Percentiles rank a stretch among this genome's conserved stretches.
phyloP scores from a whole-genome alignment of 2,113 vertebrate genomes.

The Phoxinus phoxinus region DNA sequence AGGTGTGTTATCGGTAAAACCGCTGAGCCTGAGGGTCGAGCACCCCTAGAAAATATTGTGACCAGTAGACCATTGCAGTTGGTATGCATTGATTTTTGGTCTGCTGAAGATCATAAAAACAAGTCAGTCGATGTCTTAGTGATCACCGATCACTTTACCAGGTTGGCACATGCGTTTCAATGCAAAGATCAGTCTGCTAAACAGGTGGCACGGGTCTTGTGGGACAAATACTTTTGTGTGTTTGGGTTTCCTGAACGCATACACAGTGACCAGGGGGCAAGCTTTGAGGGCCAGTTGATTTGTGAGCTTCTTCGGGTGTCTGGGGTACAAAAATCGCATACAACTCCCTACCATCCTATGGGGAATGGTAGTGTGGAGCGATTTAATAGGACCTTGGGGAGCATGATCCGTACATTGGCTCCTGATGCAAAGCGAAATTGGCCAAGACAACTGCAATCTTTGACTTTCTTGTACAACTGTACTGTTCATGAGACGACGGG shows the following conservation, averaged over 20 bases:
- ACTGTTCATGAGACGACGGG: slow-evolving; percentile 18
- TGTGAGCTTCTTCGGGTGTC: not conserved
- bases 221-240: slow-evolving; percentile 4
- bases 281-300: not conserved
- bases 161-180: not conserved
- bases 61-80: slow-evolving; percentile 45
- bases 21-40: slow-evolving; percentile 22
- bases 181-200: not conserved
- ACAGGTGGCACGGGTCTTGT: not conserved
- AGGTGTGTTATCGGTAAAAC: not conserved
- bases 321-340: not conserved
- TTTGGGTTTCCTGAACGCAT: not conserved
- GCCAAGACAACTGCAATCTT: not conserved
- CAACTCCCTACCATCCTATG: not conserved
- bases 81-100: not conserved
- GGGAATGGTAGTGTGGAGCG: not conserved
- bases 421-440: not conserved
- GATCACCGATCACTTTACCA: not conserved
- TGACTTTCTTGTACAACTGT: slow-evolving; percentile 35
- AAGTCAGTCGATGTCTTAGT: not conserved
- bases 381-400: not conserved
- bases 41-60: slow-evolving; percentile 38
- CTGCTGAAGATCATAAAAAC: not conserved
- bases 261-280: not conserved
- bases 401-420: not conserved